Base-by-base conservation (phyloP, 2,113 vertebrate species). In the Todiramphus chloris region DNA sequence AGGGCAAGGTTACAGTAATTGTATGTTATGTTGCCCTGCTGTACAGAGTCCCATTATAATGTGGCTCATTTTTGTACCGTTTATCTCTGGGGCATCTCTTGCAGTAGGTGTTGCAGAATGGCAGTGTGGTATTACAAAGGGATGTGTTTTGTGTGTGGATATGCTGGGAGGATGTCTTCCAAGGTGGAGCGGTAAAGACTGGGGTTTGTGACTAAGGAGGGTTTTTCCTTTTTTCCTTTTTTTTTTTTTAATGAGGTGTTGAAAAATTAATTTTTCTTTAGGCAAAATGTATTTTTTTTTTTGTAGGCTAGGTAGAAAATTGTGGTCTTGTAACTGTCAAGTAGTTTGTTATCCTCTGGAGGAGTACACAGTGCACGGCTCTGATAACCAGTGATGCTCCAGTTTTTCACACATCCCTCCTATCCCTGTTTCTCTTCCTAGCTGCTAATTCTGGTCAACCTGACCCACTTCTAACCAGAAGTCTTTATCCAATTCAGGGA, bases 1-100 rank as follows among this genome's bases (percentile, higher is more conserved):
- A 93, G 90, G 95, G 90, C 90, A 91, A 90, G 88, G 88, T 92
- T 86, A 67, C 78, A 76, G 69, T 89, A 93, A 91, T 78, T 59
- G 74, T 89, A 14, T 67, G 53, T 74, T 86, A 43, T 30, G 37
- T 50, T 79, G 70, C 55, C 81, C 81, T 56, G 68, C 41, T 84
- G 0, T 78, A 76, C 25, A 24, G 59, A 81, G 50, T 55, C 50
- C 72, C 25, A 3, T 72, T 87, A 77, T 85, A 91, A 87, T 82
- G 62, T 87, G 56, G 18, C 44, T 93, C 1, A 0, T 3, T 88
- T 92, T 78, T 87, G 76, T 73, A 68, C n/a, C 55, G 7, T 80
- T 51, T 55, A 10, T 83, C 90, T 90, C 74, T 4, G 20, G 56
- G 55, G 88, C 43, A 44, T 81, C 35, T 46, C n/a, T 30, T 51